Evolutionary conservation across 2,888 invertebrate species (phyloP).

Genomic region (Eupithecia dodoneata): DNA sequence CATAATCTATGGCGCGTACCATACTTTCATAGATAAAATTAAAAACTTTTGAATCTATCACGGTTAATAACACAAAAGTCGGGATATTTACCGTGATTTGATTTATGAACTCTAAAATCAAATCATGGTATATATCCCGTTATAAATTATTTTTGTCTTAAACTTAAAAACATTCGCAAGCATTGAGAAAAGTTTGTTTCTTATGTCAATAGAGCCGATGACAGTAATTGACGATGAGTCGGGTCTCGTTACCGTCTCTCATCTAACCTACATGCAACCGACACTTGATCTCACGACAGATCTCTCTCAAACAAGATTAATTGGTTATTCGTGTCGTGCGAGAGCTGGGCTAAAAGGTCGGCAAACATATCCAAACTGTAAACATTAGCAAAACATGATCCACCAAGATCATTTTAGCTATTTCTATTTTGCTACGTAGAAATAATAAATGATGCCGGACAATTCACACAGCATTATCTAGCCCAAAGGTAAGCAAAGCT

Average conservation of each 20-base stretch:
- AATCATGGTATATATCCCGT: too few species aligned
- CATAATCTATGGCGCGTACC: too few species aligned
- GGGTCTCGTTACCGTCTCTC: background rate
- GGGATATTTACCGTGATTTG: too few species aligned
- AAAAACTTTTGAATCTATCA: too few species aligned
- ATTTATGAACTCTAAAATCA: too few species aligned
- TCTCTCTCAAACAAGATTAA: constrained; percentile 39
- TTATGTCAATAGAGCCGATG: background rate
- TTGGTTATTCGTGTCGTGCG: constrained; percentile 38
- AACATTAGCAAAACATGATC: constrained; percentile 15
- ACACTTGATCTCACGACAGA: constrained; percentile 34
- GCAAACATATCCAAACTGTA: constrained; percentile 31
- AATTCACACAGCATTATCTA: too few species aligned
- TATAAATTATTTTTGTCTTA: too few species aligned
- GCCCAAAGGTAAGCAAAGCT: too few species aligned
- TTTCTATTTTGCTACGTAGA: background rate
- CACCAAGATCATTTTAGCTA: background rate
- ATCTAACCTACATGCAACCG: constrained; percentile 22
- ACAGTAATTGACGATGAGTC: background rate
- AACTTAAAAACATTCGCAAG: too few species aligned
- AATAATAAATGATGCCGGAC: too few species aligned
- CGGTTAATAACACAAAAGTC: too few species aligned
- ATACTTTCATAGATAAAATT: too few species aligned
- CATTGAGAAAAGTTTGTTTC: background rate
- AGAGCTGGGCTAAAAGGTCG: constrained; percentile 38